Percentiles rank a stretch among this genome's conserved stretches.
These are phyloP conservation scores for Pterois miles DNA, from an alignment of 2,797 vertebrate species.

Conservation along the genomic window DNA sequence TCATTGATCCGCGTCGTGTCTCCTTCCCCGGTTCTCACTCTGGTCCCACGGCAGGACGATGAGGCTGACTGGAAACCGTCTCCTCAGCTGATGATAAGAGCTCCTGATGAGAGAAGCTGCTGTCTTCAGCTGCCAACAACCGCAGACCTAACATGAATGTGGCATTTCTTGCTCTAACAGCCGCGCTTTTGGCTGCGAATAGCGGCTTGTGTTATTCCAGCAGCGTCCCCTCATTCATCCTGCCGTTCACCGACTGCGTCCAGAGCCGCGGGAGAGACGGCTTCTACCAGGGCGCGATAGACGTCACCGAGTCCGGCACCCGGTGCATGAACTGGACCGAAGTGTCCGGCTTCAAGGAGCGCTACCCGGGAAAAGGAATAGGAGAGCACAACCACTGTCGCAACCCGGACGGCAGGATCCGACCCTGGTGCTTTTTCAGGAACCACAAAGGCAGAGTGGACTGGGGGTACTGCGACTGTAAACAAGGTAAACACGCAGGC, in stretches of 20 bases:
- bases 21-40: slow-evolving; percentile 28
- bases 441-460: slow-evolving; percentile 82
- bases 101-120: background rate
- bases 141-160: slow-evolving; percentile 54
- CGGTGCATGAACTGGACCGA: slow-evolving; percentile 86
- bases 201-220: slow-evolving; percentile 35
- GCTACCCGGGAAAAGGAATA: slow-evolving; percentile 79
- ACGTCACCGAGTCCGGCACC: slow-evolving; percentile 86
- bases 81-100: slow-evolving; percentile 40
- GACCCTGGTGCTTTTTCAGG: slow-evolving; percentile 88
- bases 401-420: slow-evolving; percentile 86
- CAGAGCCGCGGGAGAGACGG: slow-evolving; percentile 77
- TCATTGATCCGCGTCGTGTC: slow-evolving; percentile 66
- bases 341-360: slow-evolving; percentile 78
- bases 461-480: slow-evolving; percentile 90
- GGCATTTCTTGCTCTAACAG: slow-evolving; percentile 39
- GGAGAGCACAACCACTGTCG: slow-evolving; percentile 88
- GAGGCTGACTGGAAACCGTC: slow-evolving; percentile 25
- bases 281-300: slow-evolving; percentile 82
- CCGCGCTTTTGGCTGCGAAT: slow-evolving; percentile 46
- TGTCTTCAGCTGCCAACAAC: background rate
- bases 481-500: slow-evolving; percentile 84
- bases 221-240: slow-evolving; percentile 73
- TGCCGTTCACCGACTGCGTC: slow-evolving; percentile 77
- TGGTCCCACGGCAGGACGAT: slow-evolving; percentile 38